Base-by-base conservation (phyloP, 2,797 vertebrate species). In the Melanogrammus aeglefinus region DNA sequence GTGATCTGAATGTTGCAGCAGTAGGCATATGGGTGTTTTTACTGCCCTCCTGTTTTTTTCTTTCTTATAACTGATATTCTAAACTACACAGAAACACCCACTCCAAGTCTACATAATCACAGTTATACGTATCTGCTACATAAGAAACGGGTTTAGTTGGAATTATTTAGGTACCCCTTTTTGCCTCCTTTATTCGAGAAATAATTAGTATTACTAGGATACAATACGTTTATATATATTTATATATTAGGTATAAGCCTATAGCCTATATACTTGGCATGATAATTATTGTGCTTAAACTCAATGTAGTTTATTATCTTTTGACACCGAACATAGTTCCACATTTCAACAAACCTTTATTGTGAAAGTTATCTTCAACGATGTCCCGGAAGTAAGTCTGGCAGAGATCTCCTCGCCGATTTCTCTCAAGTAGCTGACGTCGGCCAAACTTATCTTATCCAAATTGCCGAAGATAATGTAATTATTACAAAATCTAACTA, bases 41-140 rank as follows among this genome's bases (percentile, higher is more conserved):
- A 33, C 2, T 33, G 31, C 31, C 31, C 31, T 33, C 31, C 31
- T 33, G 31, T 2, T 3, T 33, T 33, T 33, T 33, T 33, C 86
- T 93, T 99, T 84, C 96, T 96, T 4, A 89, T 96, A 91, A 86
- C 77, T 2, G 89, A 93, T 73, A 18, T n/a, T 24, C n/a, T 63
- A n/a, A 63, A 63, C 57, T 24, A 63, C 6, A 57, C 21, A 7
- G 16, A 47, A 16, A 47, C 51, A 57, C 2, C 6, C 21, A 63
- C 57, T 63, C 57, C n/a, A 24, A 63, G 57, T 63, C 21, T 63
- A 63, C n/a, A 63, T 63, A 21, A n/a, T 57, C 18, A 47, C 4
- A 21, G 13, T 7, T 57, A 57, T 57, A 21, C 18, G 21, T 4
- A 51, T 63, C 57, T 63, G 57, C 21, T 8, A n/a, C 21, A 6